Evolutionary conservation across 2,888 invertebrate species (phyloP), one percentile per base, ranked within the genome.

Genomic region (Oscheius sp.): DNA sequence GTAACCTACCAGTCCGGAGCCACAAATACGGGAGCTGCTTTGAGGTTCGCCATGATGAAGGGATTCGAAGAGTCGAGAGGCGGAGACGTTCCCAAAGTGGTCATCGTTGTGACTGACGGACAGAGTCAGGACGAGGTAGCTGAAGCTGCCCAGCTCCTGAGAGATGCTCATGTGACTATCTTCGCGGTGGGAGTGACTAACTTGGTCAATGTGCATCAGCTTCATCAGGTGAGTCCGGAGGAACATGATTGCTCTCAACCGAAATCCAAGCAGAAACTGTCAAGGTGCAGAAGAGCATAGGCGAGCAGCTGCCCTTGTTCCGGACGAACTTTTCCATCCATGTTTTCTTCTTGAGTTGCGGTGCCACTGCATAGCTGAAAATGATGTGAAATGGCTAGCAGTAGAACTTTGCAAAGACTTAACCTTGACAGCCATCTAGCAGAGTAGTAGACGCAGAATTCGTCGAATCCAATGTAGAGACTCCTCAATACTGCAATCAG

Each of bases 61-160:
- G 84, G 84, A 13, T 83, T 88, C 62, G 80, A 82, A 76, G 84
- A 83, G 21, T 79, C 86, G 0, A 75, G 89, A 5, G 84, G 86
- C 0, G 87, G 85, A 1, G 79, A 82, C 32, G 85, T 90, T 1
- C 89, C 90, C 0, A 89, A 88, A 76, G 86, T 90, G 0, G 89
- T 87, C 7, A 83, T 90, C 32, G 89, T 90, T 4, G 86, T 90
- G 35, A 90, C 90, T 0, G 90, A 90, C 74, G 90, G 90, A 13
- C 86, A 88, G 62, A 89, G 90, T 42, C 89, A 84, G 79, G 88
- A 88, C 76, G 86, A 86, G 42, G 88, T 88, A 7, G 81, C 85
- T 10, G 84, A 85, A 74, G 82, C 87, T 9, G 83, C 88, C 7
- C 86, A 88, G 63, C 77, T 85, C 1, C 74, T 88, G 0, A 84